Conservation (phyloP, 2,888 invertebrate species). For the Tenthredo mesomela region DNA sequence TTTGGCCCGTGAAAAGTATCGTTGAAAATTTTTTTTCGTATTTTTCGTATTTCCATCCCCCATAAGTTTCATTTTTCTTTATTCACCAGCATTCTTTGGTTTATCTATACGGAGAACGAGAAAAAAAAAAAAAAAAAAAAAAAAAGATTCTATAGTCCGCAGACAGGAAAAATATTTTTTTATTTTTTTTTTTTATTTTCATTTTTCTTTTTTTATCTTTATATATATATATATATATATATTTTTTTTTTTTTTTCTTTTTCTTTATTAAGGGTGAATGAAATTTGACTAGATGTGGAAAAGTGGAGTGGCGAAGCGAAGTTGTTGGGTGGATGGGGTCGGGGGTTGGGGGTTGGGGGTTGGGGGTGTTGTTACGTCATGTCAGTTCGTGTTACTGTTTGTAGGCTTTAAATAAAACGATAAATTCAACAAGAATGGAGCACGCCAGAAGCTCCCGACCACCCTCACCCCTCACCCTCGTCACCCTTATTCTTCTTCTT, state of each 20-base stretch:
- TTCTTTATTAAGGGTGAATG: neutral
- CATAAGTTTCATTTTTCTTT: too few relatives aligned
- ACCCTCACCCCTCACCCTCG: neutral
- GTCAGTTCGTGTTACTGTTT: conserved; percentile 57
- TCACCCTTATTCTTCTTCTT: neutral
- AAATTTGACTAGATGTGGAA: conserved; percentile 9
- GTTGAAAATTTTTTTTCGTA: too few relatives aligned
- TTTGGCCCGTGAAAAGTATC: neutral
- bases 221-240: too few relatives aligned
- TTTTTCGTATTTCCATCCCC: too few relatives aligned
- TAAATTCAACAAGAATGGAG: conserved; percentile 62
- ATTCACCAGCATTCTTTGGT: too few relatives aligned
- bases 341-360: neutral
- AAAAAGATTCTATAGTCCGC: neutral
- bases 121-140: neutral
- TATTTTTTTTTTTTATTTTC: neutral
- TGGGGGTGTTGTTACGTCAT: conserved; percentile 53
- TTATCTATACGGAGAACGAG: too few relatives aligned
- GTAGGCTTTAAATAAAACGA: conserved; percentile 68
- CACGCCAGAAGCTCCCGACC: conserved; percentile 18
- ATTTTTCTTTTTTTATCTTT: neutral
- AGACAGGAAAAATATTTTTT: neutral
- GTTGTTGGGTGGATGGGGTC: conserved; percentile 2
- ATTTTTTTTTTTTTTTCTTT: neutral
- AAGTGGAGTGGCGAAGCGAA: neutral